Conservation (phyloP, 2,797 vertebrate genomes). For the Gymnothorax javanicus region DNA sequence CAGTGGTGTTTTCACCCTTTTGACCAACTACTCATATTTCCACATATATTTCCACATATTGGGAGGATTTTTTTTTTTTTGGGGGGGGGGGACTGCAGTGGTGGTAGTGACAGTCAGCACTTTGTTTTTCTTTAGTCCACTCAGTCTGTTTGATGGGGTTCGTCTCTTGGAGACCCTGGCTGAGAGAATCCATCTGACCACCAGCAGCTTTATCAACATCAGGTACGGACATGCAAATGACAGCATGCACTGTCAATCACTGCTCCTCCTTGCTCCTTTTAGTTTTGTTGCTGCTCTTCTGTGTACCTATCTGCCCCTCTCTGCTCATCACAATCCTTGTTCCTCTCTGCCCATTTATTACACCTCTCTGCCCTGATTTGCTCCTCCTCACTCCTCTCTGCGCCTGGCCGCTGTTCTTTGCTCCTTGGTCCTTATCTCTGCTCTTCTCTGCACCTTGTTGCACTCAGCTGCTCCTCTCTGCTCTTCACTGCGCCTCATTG, state of each 20-base stretch:
- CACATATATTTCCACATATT: too few relatives aligned
- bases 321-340: too few relatives aligned
- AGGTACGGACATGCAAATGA: conserved; percentile 72
- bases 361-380: background rate
- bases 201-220: conserved; percentile 93
- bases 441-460: too few relatives aligned
- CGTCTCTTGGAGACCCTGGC: conserved; percentile 88
- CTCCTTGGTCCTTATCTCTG: background rate
- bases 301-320: background rate
- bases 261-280: too few relatives aligned
- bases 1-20: too few relatives aligned
- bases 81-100: conserved; percentile 19
- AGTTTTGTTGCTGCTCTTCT: background rate
- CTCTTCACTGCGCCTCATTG: too few relatives aligned
- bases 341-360: too few relatives aligned
- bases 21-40: too few relatives aligned
- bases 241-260: accelerated
- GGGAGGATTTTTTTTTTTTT: too few relatives aligned
- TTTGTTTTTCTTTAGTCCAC: conserved; percentile 70
- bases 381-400: background rate
- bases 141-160: conserved; percentile 85
- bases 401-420: too few relatives aligned
- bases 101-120: conserved; percentile 38
- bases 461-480: background rate
- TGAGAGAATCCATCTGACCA: conserved; percentile 85